Evolutionary conservation across 92 coral and sea anemone species (phyloP), one percentile per base, ranked within the genome.

Genomic region (Pocillopora grandis): DNA sequence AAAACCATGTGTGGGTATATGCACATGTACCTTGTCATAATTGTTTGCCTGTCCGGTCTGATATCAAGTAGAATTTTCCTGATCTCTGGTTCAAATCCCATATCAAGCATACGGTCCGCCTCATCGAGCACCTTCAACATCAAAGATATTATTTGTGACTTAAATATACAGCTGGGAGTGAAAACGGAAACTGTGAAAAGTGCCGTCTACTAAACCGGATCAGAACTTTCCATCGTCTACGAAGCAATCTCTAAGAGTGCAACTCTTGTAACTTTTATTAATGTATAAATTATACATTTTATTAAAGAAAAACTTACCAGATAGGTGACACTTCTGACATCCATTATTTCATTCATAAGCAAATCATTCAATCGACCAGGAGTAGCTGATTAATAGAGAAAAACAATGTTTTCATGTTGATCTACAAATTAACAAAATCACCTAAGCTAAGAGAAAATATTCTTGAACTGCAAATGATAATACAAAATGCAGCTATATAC

Each of bases 41-140:
- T 84, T 1, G 99, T 96, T 75, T 96, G 99, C 35, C 99, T 83
- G 78, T 96, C 98, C n/a, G 99, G 99, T 83, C 99, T 92, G 72
- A 96, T 92, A 76, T 96, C 99, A 19, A 96, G 86, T n/a, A 96
- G 89, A 60, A 96, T 94, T 83, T 96, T 96, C 79, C 90, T 92
- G 62, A 96, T 96, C 74, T 96, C 99, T 52, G 99, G 99, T 78
- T 96, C 99, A 89, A 96, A 96, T 52, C 99, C 99, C 99, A 96
- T 96, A 73, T 96, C 98, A 72, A 96, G 82, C 99, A 96, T 94
- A 12, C 98, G 90, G 60, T 96, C 98, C 12, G 98, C 98, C 82
- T 96, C 98, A 48, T 96, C 98, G 37, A 96, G 94, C 58, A 96
- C 96, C 98, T 95, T 65, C 10, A 83, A 79, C 33, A 62, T 33